Evolutionary conservation across 2,888 invertebrate genomes (phyloP), one percentile per base, ranked within the genome.

Genomic region (Agriopis aurantiaria): DNA sequence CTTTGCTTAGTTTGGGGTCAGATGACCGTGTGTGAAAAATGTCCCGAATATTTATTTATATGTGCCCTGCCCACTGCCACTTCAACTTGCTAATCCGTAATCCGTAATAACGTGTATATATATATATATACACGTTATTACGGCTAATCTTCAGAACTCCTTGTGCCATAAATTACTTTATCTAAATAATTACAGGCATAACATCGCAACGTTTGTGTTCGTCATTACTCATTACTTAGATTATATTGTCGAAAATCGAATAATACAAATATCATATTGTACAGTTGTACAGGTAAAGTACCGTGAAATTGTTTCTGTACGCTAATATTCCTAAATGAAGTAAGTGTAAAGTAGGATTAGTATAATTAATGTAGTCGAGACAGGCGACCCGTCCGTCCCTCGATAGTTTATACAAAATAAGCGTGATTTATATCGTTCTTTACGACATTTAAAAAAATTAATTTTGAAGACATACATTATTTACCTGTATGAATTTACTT

Each of bases 271-370:
- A 56, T 62, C 60, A 10, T 62, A 41, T 53, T 64, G 60, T 72
- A 65, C 60, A 71, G 66, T 53, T 64, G 55, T 72, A 65, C 60
- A 71, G 66, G 52, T 70, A 67, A 67, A 62, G 62, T 57, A 73
- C 61, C 67, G 69, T 74, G 59, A 68, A 72, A 66, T 71, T 69
- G 63, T 77, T 72, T 68, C 68, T 74, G 63, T 64, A 65, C 61
- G 66, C 57, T 74, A 69, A 65, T 90, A 90, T 91, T 91, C 90
- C 90, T 90, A 88, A 87, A 87, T 73, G 78, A 80, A 75, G 17
- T 90, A 88, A 88, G 83, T 90, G 89, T 91, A 90, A 89, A 88
- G 84, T 91, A 91, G 89, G 17, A 60, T 69, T 73, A 75, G 79
- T 82, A 23, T 88, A 89, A 85, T 69, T 80, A 81, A 83, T 65